Base-by-base conservation (phyloP, 2,888 invertebrate genomes). In the Isotomurus palustris region DNA sequence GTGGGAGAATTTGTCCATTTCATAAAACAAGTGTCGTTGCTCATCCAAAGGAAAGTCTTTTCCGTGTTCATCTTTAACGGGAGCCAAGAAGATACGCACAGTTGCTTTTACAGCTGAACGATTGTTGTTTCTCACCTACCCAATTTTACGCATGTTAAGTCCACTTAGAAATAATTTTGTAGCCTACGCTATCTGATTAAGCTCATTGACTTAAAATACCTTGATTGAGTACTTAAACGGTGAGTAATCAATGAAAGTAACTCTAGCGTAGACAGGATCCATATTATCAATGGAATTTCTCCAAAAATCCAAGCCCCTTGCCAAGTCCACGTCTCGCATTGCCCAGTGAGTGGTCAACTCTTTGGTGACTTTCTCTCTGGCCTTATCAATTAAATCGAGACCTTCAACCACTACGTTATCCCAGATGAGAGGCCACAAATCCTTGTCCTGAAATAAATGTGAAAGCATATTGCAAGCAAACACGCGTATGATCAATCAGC, bases 221-320 rank as follows among this genome's bases (percentile, higher is more conserved):
- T 56, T 58, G 24, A 74, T 63, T 32, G 54, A 62, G 59, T 73
- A 74, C 2, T 60, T 62, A 61, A 73, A 74, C 8, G 63, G 52
- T 28, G 64, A 69, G 53, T 73, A 73, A 47, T 73, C 68, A 35
- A 74, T 56, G 62, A 73, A 73, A 5, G 66, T 70, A 40, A 71
- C 57, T 48, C 64, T 58, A 12, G 71, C 70, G 41, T 59, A 54
- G 28, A 73, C 68, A 1, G 73, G 64, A 10, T 51, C 56, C 24
- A 47, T 36, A 6, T 45, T 60, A 22, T 57, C 57, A 14, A 48
- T 47, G 1, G 43, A 41, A 21, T 53, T 56, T 45, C 68, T 35
- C 8, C 58, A 53, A 24, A 91, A 91, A 77, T 91, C 90, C 73
- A 91, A 80, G 0, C 91, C 91, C 1, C 88, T 81, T 0, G 85